Evolutionary conservation across 1,140 invertebrate genomes (phyloP).

Genomic region (Drosophila nebulosa): DNA sequence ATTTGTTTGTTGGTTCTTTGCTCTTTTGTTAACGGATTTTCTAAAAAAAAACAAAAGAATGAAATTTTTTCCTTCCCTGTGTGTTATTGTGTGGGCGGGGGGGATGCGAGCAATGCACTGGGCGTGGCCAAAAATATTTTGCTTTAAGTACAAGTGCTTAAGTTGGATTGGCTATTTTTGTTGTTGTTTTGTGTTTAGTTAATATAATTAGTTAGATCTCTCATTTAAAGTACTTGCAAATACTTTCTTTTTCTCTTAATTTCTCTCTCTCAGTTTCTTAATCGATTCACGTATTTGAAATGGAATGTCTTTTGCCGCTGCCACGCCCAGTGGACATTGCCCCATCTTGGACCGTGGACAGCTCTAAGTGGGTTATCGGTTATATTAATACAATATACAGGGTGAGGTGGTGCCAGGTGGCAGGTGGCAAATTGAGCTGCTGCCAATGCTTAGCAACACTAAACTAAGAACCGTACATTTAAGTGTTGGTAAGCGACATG

Average conservation of each 20-base stretch:
- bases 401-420: neutral
- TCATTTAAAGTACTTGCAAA: slow-evolving; percentile 50
- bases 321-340: slow-evolving; percentile 49
- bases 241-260: slow-evolving; percentile 46
- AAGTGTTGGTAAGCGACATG: neutral
- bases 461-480: neutral
- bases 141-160: slow-evolving; percentile 74
- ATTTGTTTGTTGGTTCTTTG: slow-evolving; percentile 57
- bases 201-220: neutral
- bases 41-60: neutral
- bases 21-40: slow-evolving; percentile 18
- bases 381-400: slow-evolving; percentile 42
- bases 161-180: slow-evolving; percentile 25
- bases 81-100: slow-evolving; percentile 53
- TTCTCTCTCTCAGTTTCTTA: slow-evolving; percentile 15
- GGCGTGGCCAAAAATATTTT: slow-evolving; percentile 57
- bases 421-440: neutral
- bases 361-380: slow-evolving; percentile 20
- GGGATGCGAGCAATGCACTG: slow-evolving; percentile 15
- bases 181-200: neutral
- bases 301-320: slow-evolving; percentile 63
- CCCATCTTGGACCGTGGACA: slow-evolving; percentile 59
- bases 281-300: slow-evolving; percentile 17
- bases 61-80: slow-evolving; percentile 21
- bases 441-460: neutral